Evolutionary conservation across 2,797 vertebrate genomes (phyloP).

Genomic region (Champsocephalus esox): DNA sequence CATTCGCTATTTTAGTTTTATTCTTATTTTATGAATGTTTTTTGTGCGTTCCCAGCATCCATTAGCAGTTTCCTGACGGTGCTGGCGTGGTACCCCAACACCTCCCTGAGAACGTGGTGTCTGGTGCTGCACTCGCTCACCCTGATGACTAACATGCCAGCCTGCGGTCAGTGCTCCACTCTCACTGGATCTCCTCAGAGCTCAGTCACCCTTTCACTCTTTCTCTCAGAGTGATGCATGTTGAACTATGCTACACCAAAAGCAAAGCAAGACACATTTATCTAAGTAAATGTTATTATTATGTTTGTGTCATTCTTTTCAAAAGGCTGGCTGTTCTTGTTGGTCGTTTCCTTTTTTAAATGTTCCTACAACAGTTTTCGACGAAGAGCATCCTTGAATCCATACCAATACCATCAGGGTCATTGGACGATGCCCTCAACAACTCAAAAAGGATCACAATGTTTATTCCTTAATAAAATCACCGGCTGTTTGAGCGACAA

Average conservation of each 20-base stretch:
- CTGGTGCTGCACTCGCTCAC: slow-evolving; percentile 98
- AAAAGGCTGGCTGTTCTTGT: no score
- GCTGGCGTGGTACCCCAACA: slow-evolving; percentile 98
- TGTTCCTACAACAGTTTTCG: no score
- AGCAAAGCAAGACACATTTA: background rate
- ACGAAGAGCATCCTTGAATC: no score
- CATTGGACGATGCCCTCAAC: no score
- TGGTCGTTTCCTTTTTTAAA: no score
- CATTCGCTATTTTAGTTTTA: background rate
- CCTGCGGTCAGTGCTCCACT: slow-evolving; percentile 87
- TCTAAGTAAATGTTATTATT: no score
- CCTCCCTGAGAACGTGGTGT: slow-evolving; percentile 96
- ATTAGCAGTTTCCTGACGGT: slow-evolving; percentile 97
- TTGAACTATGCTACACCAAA: no score
- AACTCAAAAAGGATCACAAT: background rate
- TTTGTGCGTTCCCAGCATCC: slow-evolving; percentile 85
- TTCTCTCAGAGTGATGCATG: background rate
- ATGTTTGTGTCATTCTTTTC: no score
- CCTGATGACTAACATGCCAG: slow-evolving; percentile 98
- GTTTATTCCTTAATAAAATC: background rate
- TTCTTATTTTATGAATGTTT: background rate
- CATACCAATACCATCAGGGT: no score
- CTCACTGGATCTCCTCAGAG: background rate
- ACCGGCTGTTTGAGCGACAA: background rate
- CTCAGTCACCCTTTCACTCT: background rate